phyloP scores from a whole-genome alignment of 2,888 invertebrate species.

The Zaprionus lineosus region DNA sequence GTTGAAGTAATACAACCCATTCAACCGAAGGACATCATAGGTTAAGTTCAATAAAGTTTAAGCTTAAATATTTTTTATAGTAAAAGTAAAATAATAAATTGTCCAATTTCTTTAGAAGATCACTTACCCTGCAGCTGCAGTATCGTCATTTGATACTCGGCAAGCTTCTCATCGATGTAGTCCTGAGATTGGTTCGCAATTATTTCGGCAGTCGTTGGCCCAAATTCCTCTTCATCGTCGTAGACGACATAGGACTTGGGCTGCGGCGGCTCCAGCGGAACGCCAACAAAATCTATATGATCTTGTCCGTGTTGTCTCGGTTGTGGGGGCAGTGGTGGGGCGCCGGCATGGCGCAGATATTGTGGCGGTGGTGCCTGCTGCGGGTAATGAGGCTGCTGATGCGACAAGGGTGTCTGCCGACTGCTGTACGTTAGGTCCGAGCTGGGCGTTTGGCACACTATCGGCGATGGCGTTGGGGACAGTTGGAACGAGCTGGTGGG shows the following conservation, averaged over 20 bases:
- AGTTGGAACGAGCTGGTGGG: constrained; percentile 82
- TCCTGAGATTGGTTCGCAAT: constrained; percentile 97
- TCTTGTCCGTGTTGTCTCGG: constrained; percentile 80
- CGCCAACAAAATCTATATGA: constrained; percentile 85
- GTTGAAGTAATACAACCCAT: constrained; percentile 37
- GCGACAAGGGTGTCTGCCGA: constrained; percentile 83
- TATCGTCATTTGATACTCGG: constrained; percentile 96
- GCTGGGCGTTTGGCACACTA: constrained; percentile 85
- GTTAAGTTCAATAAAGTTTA: no score
- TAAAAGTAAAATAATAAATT: constrained; percentile 3
- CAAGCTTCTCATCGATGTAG: constrained; percentile 95
- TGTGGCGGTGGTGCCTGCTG: constrained; percentile 80
- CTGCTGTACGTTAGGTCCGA: constrained; percentile 86
- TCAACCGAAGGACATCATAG: no score
- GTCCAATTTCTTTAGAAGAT: no score
- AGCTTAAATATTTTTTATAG: no score
- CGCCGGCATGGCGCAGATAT: constrained; percentile 76
- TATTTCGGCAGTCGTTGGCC: constrained; percentile 94
- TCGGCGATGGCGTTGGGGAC: constrained; percentile 85
- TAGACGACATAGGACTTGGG: constrained; percentile 85
- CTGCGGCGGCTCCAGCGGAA: constrained; percentile 89
- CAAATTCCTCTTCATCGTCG: constrained; percentile 89
- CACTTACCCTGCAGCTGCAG: constrained; percentile 92
- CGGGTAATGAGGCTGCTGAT: constrained; percentile 71
- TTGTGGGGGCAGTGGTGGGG: constrained; percentile 79